Percentiles rank a stretch among this genome's conserved stretches.
These are phyloP conservation scores for Panthera leo DNA, from an alignment of 2,113 vertebrate genomes.

Conservation along the genomic window DNA sequence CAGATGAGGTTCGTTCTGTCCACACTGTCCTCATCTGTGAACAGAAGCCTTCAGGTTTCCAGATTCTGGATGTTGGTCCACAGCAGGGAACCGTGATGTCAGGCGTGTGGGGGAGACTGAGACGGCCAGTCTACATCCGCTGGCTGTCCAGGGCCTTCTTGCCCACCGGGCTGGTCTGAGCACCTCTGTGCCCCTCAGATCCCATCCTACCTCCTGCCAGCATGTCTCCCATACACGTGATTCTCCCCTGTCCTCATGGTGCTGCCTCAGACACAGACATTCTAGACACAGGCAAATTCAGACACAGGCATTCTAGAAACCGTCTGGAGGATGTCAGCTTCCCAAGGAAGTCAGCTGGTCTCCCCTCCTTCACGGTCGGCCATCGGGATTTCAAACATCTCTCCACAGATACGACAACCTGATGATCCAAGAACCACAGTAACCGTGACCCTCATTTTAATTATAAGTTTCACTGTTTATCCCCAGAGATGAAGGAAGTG, in stretches of 20 bases:
- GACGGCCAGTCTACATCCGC: fast-evolving
- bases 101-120: neutral
- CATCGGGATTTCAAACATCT: neutral
- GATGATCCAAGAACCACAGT: neutral
- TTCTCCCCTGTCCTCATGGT: fast-evolving
- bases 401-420: neutral
- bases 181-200: fast-evolving
- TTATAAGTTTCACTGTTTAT: neutral
- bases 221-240: fast-evolving
- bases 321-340: neutral
- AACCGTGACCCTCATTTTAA: neutral
- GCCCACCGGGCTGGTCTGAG: fast-evolving
- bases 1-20: fast-evolving
- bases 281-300: neutral
- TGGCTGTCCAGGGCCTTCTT: neutral
- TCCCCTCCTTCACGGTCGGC: fast-evolving
- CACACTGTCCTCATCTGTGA: neutral
- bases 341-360: neutral
- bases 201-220: fast-evolving
- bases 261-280: neutral
- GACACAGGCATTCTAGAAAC: neutral
- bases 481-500: neutral
- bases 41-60: neutral
- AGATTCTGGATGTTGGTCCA: neutral
- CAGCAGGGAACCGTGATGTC: neutral